phyloP scores from a whole-genome alignment of 2,888 invertebrate genomes.

The Hybos culiciformis region DNA sequence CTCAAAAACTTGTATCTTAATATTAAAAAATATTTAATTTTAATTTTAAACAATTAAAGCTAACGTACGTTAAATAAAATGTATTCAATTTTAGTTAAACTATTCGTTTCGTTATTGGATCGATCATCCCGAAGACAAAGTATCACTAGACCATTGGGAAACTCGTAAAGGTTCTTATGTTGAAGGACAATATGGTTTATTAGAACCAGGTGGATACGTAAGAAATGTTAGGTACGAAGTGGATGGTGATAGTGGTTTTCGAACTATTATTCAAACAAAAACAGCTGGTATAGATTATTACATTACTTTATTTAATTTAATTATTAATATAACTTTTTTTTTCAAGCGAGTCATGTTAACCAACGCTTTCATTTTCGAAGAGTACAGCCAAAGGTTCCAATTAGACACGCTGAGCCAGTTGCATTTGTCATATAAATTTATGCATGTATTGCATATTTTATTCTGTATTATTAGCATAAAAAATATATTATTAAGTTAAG shows the following conservation, averaged over 20 bases:
- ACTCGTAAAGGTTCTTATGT: constrained; percentile 25
- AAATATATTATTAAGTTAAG: no score
- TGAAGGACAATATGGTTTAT: constrained; percentile 25
- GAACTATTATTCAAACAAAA: constrained; percentile 25
- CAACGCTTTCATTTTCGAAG: constrained; percentile 20
- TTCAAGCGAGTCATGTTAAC: constrained; percentile 22
- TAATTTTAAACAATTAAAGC: neutral
- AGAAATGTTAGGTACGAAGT: constrained; percentile 29
- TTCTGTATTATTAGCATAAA: neutral
- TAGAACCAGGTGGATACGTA: constrained; percentile 28
- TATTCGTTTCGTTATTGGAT: constrained; percentile 27
- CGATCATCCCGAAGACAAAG: constrained; percentile 24
- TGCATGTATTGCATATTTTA: neutral
- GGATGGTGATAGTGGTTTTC: constrained; percentile 23
- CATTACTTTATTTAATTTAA: neutral
- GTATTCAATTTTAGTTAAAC: constrained; percentile 19
- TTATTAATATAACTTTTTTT: neutral
- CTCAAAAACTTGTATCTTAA: neutral
- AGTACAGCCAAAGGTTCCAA: constrained; percentile 21
- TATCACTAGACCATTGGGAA: constrained; percentile 28
- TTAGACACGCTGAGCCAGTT: constrained; percentile 23
- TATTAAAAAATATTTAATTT: neutral
- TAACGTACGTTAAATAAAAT: neutral
- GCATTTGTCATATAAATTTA: constrained; percentile 12
- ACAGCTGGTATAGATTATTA: constrained; percentile 17